Percentiles rank a stretch among this genome's conserved stretches.
These are phyloP conservation scores for Colistium nudipinnis DNA, from an alignment of 2,113 vertebrate species.

Conservation along the genomic window DNA sequence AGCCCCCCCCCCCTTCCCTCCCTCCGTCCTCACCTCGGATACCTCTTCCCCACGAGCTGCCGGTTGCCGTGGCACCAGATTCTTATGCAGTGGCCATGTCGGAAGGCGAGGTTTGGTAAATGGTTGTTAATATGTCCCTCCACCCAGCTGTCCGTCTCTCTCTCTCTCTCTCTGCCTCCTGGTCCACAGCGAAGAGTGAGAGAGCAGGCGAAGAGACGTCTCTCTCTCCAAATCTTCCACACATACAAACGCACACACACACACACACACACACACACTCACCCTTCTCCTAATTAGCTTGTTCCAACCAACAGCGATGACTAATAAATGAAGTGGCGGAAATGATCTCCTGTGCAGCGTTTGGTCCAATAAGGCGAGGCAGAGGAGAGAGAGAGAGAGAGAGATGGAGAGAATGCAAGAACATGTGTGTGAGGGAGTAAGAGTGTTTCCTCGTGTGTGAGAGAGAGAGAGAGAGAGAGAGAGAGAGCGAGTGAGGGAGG, in stretches of 20 bases:
- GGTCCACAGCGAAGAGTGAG: conserved; percentile 45
- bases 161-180: conserved; percentile 25
- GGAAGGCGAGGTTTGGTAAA: conserved; percentile 48
- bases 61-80: conserved; percentile 65
- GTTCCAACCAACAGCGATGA: conserved; percentile 57
- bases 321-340: conserved; percentile 67
- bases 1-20: conserved; percentile 24
- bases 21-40: conserved; percentile 56
- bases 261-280: conserved; percentile 13
- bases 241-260: conserved; percentile 18
- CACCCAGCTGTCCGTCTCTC: conserved; percentile 27
- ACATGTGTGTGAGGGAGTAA: conserved; percentile 59
- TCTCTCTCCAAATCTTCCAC: conserved; percentile 33
- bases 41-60: conserved; percentile 58
- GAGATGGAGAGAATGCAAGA: conserved; percentile 40
- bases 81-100: conserved; percentile 78
- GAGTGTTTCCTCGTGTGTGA: conserved; percentile 38
- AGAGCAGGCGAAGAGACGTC: conserved; percentile 26
- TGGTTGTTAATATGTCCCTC: conserved; percentile 49
- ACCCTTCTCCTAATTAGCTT: conserved; percentile 64
- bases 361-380: conserved; percentile 56
- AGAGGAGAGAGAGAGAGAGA: conserved; percentile 45
- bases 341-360: conserved; percentile 62
- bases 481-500: conserved; percentile 50
- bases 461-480: conserved; percentile 28